These are phyloP conservation scores for Apeltes quadracus DNA, from an alignment of 2,113 vertebrate genomes.

Conservation along the genomic window DNA sequence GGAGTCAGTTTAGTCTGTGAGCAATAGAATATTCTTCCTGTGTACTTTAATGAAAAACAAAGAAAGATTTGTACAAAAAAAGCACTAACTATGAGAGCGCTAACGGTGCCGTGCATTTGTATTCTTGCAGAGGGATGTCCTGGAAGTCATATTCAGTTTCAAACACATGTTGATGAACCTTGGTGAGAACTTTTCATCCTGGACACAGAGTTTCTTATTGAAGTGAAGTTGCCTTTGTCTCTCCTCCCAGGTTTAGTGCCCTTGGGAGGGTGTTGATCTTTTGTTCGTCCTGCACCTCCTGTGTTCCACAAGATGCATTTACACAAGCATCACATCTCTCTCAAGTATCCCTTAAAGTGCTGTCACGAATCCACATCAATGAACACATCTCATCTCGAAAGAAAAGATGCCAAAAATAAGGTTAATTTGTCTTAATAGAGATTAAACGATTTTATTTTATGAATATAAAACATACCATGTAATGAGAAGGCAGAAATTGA, in stretches of 20 bases:
- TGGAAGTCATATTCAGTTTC: slow-evolving; percentile 54
- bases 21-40: not conserved
- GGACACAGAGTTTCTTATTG: slow-evolving; percentile 58
- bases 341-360: slow-evolving; percentile 20
- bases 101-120: slow-evolving; percentile 21
- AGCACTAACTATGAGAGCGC: slow-evolving; percentile 23
- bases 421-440: slow-evolving; percentile 4
- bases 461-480: not conserved
- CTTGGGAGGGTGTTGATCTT: slow-evolving; percentile 59
- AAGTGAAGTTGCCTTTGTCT: slow-evolving; percentile 56
- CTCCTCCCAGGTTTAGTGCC: slow-evolving; percentile 60
- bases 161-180: slow-evolving; percentile 34
- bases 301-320: slow-evolving; percentile 24
- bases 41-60: not conserved
- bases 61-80: slow-evolving; percentile 24
- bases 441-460: too few relatives aligned
- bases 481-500: slow-evolving; percentile 1
- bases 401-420: not conserved
- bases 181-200: slow-evolving; percentile 58
- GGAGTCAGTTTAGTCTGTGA: slow-evolving; percentile 13
- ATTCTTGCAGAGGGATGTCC: slow-evolving; percentile 28
- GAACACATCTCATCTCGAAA: not conserved
- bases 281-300: slow-evolving; percentile 52
- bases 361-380: slow-evolving; percentile 27
- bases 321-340: slow-evolving; percentile 49